phyloP scores from a whole-genome alignment of 2,113 vertebrate genomes.

The Leptosomus discolor region DNA sequence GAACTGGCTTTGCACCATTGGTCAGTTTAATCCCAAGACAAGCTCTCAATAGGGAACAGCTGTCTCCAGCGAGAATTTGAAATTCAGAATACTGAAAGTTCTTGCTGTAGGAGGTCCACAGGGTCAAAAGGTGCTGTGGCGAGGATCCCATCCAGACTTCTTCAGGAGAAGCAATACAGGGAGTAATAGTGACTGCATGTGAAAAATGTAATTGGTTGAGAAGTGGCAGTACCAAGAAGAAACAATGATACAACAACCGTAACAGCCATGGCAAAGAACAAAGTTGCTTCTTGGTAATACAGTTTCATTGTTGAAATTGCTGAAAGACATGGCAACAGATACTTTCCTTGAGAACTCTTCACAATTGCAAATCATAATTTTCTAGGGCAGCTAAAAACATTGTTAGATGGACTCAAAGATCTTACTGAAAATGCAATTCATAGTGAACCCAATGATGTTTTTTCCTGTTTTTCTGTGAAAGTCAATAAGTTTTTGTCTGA shows the following conservation, averaged over 20 bases:
- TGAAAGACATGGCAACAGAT: background rate
- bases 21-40: background rate
- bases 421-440: background rate
- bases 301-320: background rate
- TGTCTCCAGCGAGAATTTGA: background rate
- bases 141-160: background rate
- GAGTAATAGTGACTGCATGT: background rate
- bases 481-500: background rate
- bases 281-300: background rate
- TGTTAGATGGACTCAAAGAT: background rate
- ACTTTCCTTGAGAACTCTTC: background rate
- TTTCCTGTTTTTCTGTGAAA: background rate
- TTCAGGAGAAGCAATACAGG: background rate
- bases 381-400: background rate
- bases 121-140: background rate
- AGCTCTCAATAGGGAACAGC: background rate
- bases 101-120: background rate
- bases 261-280: background rate
- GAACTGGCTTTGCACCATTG: background rate
- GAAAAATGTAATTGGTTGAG: background rate
- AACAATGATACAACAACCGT: rapidly evolving
- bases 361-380: background rate
- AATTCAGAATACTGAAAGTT: background rate
- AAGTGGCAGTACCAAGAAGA: background rate
- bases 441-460: background rate